Base-by-base conservation (phyloP, 2,113 vertebrate species). In the Pelvicachromis taeniatus region DNA sequence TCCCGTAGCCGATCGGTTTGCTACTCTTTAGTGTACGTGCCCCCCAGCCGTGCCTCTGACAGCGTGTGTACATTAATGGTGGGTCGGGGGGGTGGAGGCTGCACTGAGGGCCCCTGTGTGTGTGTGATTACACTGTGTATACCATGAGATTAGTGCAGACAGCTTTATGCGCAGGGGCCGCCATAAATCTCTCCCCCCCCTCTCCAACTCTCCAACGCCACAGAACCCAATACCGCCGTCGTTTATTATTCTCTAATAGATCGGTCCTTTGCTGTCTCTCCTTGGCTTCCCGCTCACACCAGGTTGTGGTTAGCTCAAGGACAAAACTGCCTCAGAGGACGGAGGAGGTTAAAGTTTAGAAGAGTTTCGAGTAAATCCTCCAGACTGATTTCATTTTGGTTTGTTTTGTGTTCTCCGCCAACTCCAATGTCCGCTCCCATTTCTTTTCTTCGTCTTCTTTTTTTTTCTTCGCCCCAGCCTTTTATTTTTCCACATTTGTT, bases 231-330 rank as follows among this genome's bases (percentile, higher is more conserved):
- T 16, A 53, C 75, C 29, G 9, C 87, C 70, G 5, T 84, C 90
- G 82, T 94, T 94, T 93, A 93, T 93, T 93, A 92, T 90, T 89
- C 88, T 81, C 89, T 94, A 90, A 93, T 91, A 92, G 93, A 92
- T 88, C 19, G 45, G 31, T 89, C 92, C 91, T 89, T 68, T 77
- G 84, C 89, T 86, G 83, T 88, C 86, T 91, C 77, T 85, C 52
- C 87, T 88, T 13, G 54, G 68, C 85, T 85, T 85, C 85, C 78
- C 21, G 16, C 86, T 91, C 45, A 6, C 59, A 48, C 89, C 81
- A 58, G 84, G 88, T 84, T 87, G 83, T 56, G 87, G 85, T 91
- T 85, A 87, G 63, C 79, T 92, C 83, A 91, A 93, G 88, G 88
- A 83, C 88, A 73, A 84, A 52, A 33, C 77, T 6, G 2, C 29